These are phyloP conservation scores for Osmoderma eremita DNA, from an alignment of 2,888 invertebrate species.

Conservation along the genomic window DNA sequence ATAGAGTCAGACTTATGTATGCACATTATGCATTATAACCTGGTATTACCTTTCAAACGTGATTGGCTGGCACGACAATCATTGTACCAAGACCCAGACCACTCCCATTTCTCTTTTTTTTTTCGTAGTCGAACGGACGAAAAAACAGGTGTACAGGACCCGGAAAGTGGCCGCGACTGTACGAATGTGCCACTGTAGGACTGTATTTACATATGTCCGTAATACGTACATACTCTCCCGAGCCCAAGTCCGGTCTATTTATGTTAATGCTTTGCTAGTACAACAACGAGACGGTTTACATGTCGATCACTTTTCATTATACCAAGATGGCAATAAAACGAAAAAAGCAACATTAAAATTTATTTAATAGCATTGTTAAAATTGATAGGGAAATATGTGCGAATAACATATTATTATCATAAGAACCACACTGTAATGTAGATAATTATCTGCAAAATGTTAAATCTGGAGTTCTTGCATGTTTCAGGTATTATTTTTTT, in stretches of 20 bases:
- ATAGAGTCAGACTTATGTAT: constrained; percentile 59
- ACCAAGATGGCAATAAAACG: too few relatives aligned
- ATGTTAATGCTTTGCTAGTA: constrained; percentile 13
- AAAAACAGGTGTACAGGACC: constrained; percentile 56
- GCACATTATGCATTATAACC: constrained; percentile 64
- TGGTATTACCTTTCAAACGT: constrained; percentile 63
- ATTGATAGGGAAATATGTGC: too few relatives aligned
- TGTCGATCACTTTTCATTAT: too few relatives aligned
- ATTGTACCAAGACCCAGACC: constrained; percentile 61
- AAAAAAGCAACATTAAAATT: too few relatives aligned
- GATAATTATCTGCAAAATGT: too few relatives aligned
- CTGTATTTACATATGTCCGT: constrained; percentile 56
- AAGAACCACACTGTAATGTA: too few relatives aligned
- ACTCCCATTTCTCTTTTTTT: constrained; percentile 61
- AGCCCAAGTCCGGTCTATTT: not conserved
- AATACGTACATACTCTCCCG: constrained; percentile 43
- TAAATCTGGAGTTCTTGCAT: too few relatives aligned
- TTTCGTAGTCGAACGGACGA: constrained; percentile 49
- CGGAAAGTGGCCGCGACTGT: constrained; percentile 33
- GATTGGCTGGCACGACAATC: constrained; percentile 64
- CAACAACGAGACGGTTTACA: too few relatives aligned
- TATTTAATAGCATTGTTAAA: too few relatives aligned
- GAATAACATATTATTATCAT: too few relatives aligned
- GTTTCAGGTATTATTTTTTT: too few relatives aligned
- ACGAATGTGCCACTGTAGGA: constrained; percentile 55